phyloP scores from a whole-genome alignment of 2,888 invertebrate species.

The Campopleginae sp. region DNA sequence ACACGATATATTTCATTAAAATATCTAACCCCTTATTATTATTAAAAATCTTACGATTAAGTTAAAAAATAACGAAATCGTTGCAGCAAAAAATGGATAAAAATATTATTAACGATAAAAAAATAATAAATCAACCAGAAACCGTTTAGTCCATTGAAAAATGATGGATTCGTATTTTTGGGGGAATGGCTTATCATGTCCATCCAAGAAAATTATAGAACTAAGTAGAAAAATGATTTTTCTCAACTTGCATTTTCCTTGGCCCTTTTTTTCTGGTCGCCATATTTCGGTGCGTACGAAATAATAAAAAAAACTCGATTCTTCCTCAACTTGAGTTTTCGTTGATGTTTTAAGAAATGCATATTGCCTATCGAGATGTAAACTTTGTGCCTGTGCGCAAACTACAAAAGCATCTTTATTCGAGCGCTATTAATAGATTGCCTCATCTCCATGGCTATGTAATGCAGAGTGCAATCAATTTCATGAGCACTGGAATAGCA shows the following conservation, averaged over 20 bases:
- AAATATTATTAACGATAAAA: neutral
- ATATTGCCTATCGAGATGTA: conserved; percentile 44
- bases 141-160: too few species aligned
- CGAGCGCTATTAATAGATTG: conserved; percentile 63
- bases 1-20: neutral
- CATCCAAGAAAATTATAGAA: too few species aligned
- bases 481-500: conserved; percentile 57
- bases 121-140: neutral
- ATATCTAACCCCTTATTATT: neutral
- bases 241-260: too few species aligned
- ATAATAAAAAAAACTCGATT: too few species aligned
- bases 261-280: too few species aligned
- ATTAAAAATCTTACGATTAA: too few species aligned
- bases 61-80: neutral
- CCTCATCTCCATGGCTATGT: conserved; percentile 42
- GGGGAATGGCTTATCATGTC: too few species aligned
- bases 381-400: conserved; percentile 39
- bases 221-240: too few species aligned
- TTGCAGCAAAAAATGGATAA: neutral
- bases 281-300: too few species aligned
- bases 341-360: conserved; percentile 28
- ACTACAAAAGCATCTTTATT: conserved; percentile 62
- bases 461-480: conserved; percentile 63
- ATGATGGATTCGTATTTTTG: too few species aligned
- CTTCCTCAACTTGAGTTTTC: conserved; percentile 46